Evolutionary conservation across 2,888 invertebrate genomes (phyloP).

Genomic region (Rhyacophila evoluta): DNA sequence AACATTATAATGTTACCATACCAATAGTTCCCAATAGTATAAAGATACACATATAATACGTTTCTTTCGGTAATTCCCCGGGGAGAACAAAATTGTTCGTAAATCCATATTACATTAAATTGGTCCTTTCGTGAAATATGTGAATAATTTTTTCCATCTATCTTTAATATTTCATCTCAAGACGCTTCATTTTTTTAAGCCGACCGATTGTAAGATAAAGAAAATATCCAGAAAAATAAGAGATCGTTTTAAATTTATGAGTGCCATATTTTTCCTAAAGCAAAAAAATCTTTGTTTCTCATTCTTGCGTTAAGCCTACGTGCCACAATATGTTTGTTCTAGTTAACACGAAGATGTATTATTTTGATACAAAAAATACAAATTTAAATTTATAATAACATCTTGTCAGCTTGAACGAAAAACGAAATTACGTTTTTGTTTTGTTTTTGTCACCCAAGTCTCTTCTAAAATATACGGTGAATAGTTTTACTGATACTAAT

Average conservation of each 20-base stretch:
- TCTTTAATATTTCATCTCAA: not conserved
- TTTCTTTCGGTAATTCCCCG: too few relatives aligned
- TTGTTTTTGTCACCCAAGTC: not conserved
- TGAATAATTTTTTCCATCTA: conserved; percentile 29
- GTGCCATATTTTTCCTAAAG: not conserved
- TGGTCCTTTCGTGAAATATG: not conserved
- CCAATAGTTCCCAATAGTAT: too few relatives aligned
- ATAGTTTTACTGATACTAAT: not conserved
- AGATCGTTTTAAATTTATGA: conserved; percentile 43
- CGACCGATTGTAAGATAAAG: conserved; percentile 11
- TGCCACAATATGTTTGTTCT: not conserved
- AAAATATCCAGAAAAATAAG: conserved; percentile 7
- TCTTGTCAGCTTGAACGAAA: not conserved
- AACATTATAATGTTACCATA: too few relatives aligned
- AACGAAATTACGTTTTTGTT: not conserved
- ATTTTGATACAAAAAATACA: not conserved
- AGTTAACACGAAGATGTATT: not conserved
- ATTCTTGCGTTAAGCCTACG: not conserved
- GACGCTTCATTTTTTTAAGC: too few relatives aligned
- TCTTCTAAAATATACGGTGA: not conserved
- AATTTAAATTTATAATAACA: not conserved
- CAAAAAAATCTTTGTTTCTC: not conserved
- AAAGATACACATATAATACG: too few relatives aligned
- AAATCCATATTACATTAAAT: not conserved
- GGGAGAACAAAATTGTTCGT: not conserved